phyloP scores from a whole-genome alignment of 2,797 vertebrate genomes.

The Amphiprion clarkii region DNA sequence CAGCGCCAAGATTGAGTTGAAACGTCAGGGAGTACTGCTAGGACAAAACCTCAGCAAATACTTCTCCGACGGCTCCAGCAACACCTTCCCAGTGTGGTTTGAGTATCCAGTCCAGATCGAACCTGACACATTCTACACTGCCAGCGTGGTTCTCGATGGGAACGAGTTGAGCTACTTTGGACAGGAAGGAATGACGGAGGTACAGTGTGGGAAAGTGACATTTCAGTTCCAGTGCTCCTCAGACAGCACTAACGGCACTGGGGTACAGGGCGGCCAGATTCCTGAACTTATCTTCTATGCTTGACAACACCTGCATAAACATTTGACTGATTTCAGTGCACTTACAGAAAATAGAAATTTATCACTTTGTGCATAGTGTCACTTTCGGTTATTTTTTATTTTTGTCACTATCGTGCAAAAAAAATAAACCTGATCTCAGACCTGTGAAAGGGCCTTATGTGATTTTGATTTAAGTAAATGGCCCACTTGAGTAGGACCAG shows the following conservation, averaged over 20 bases:
- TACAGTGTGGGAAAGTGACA: slow-evolving; percentile 98
- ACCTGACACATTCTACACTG: slow-evolving; percentile 97
- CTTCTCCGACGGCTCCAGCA: slow-evolving; percentile 98
- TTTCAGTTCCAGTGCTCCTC: slow-evolving; percentile 99
- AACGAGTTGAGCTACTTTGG: slow-evolving; percentile 98
- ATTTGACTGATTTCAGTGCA: slow-evolving; percentile 50
- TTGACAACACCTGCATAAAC: slow-evolving; percentile 76
- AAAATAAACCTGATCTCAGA: slow-evolving; percentile 31
- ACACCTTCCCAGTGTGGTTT: slow-evolving; percentile 97
- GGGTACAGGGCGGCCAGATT: slow-evolving; percentile 98
- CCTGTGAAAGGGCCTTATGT: slow-evolving; percentile 47
- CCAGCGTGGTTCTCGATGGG: slow-evolving; percentile 95
- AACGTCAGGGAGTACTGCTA: slow-evolving; percentile 93
- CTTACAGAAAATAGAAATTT: slow-evolving; percentile 41
- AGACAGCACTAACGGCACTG: slow-evolving; percentile 98
- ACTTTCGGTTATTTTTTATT: slow-evolving; percentile 75
- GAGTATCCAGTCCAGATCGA: slow-evolving; percentile 98
- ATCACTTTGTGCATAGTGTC: slow-evolving; percentile 62
- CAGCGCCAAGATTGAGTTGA: slow-evolving; percentile 97
- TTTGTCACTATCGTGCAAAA: slow-evolving; percentile 64
- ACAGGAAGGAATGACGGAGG: slow-evolving; percentile 98
- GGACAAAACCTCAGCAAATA: slow-evolving; percentile 98
- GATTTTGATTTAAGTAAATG: slow-evolving; percentile 52
- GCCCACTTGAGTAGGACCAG: slow-evolving; percentile 62
- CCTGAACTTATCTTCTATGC: slow-evolving; percentile 98